Evolutionary conservation across 2,113 vertebrate species (phyloP).

Genomic region (Pao palembangensis): DNA sequence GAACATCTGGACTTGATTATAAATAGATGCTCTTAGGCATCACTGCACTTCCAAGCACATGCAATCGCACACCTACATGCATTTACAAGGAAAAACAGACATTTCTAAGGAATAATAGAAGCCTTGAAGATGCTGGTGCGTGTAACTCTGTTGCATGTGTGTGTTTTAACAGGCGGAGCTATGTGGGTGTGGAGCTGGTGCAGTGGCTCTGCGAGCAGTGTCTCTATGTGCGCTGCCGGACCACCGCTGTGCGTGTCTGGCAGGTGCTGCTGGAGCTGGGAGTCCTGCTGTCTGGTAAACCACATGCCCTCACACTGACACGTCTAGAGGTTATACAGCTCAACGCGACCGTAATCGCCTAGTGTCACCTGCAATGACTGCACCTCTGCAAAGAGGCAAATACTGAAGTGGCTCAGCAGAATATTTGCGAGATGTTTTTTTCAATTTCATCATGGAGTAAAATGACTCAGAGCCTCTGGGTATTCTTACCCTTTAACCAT

Average conservation of each 20-base stretch:
- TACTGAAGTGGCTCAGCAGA: not conserved
- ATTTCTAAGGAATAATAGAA: slow-evolving; percentile 34
- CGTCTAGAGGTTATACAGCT: not conserved
- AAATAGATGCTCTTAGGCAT: slow-evolving; percentile 14
- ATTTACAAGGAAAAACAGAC: slow-evolving; percentile 9
- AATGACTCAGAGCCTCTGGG: too few species aligned
- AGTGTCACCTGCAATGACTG: slow-evolving; percentile 8
- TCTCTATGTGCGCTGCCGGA: slow-evolving; percentile 86
- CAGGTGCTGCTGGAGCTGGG: slow-evolving; percentile 95
- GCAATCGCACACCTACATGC: slow-evolving; percentile 3
- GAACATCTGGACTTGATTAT: slow-evolving; percentile 32
- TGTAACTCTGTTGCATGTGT: slow-evolving; percentile 1
- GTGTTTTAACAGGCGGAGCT: slow-evolving; percentile 81
- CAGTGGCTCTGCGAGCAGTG: slow-evolving; percentile 96
- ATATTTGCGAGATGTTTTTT: not conserved
- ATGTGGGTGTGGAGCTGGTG: slow-evolving; percentile 91
- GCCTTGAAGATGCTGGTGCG: slow-evolving; percentile 26
- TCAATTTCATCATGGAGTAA: too few species aligned
- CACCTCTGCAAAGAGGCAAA: slow-evolving; percentile 14
- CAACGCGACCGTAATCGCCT: slow-evolving; percentile 15
- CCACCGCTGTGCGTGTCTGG: slow-evolving; percentile 87
- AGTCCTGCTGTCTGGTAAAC: slow-evolving; percentile 88
- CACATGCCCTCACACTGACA: slow-evolving; percentile 2
- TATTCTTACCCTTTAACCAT: too few species aligned
- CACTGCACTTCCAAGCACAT: not conserved